phyloP scores from a whole-genome alignment of 2,888 invertebrate genomes.

The Lithophane semibrunnea region DNA sequence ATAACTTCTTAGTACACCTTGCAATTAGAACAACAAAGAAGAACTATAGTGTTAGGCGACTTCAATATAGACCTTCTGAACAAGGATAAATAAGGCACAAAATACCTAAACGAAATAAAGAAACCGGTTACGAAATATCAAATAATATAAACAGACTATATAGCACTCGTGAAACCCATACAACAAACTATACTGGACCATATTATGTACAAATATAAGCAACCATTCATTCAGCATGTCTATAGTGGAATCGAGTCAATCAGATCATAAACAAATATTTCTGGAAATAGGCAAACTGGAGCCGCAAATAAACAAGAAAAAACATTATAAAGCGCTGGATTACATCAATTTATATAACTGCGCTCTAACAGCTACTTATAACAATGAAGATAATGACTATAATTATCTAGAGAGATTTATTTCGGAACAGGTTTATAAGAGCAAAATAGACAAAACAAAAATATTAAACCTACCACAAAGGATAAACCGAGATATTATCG shows the following conservation, averaged over 20 bases:
- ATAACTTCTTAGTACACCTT: background rate
- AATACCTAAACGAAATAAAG: slow-evolving; percentile 7
- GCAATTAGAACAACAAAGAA: slow-evolving; percentile 1
- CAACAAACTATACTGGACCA: slow-evolving; percentile 6
- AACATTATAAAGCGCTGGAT: no score
- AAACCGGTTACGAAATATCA: background rate
- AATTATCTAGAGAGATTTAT: no score
- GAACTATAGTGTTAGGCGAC: background rate
- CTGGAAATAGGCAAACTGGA: no score
- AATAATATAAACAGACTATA: slow-evolving; percentile 1
- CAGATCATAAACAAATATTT: no score
- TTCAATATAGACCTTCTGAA: background rate
- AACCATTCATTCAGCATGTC: background rate
- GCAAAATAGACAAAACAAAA: background rate
- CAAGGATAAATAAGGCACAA: background rate
- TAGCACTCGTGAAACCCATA: slow-evolving; percentile 4
- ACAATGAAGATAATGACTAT: no score
- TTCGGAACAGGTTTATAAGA: background rate
- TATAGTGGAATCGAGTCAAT: no score
- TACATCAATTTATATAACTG: no score
- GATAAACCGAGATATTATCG: background rate
- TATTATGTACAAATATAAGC: background rate
- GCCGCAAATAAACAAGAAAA: no score
- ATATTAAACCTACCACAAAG: background rate
- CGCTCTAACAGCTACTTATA: no score